A percentile compares a stretch with the other conserved stretches of the same genome.
phyloP scores from a whole-genome alignment of 2,113 vertebrate genomes.

The Sterrhoptilus dennistouni region DNA sequence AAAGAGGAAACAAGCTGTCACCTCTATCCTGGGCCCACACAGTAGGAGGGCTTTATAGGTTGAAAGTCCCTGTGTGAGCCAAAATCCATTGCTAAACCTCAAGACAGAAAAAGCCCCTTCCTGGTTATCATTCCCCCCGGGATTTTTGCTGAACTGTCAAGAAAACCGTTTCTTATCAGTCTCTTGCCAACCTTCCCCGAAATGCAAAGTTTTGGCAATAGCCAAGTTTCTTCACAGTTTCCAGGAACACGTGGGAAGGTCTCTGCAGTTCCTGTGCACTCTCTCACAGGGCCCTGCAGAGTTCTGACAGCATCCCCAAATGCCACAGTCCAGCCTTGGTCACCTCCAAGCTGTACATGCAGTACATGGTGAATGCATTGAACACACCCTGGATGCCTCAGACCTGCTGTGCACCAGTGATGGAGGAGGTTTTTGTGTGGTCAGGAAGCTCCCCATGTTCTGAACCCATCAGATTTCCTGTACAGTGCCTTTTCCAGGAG shows the following conservation, averaged over 20 bases:
- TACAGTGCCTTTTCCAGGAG: fast-evolving
- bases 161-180: background rate
- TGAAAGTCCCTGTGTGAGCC: background rate
- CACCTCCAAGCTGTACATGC: background rate
- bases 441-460: background rate
- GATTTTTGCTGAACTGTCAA: background rate
- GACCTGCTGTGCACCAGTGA: background rate
- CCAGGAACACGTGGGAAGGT: background rate
- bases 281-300: background rate
- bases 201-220: background rate
- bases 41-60: background rate
- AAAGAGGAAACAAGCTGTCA: background rate
- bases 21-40: background rate
- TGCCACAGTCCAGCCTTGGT: background rate
- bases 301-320: background rate
- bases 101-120: background rate
- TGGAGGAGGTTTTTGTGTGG: background rate
- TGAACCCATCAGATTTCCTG: background rate
- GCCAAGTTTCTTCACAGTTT: background rate
- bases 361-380: fast-evolving
- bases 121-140: background rate
- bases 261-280: background rate
- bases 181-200: background rate
- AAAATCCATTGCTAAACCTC: background rate
- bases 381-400: background rate